Evolutionary conservation across 2,888 invertebrate species (phyloP).

Genomic region (Drosophila merina): DNA sequence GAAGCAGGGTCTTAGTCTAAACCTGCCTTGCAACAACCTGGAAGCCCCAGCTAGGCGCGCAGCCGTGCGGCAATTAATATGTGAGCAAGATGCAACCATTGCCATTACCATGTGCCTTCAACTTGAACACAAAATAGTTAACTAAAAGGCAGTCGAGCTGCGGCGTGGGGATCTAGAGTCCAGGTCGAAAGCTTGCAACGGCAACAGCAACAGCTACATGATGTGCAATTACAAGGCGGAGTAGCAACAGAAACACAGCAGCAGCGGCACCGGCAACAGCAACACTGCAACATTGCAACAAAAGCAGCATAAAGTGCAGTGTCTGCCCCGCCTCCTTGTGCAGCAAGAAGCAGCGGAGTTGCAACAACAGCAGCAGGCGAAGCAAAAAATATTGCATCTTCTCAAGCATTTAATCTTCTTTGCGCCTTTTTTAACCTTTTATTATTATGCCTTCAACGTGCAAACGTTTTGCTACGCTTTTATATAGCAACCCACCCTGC

Average conservation of each 20-base stretch:
- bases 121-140: constrained; percentile 80
- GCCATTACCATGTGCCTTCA: constrained; percentile 79
- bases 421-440: constrained; percentile 81
- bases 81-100: constrained; percentile 79
- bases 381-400: constrained; percentile 77
- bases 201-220: constrained; percentile 61
- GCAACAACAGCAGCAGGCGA: constrained; percentile 36
- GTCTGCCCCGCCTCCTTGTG: constrained; percentile 67
- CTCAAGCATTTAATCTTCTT: constrained; percentile 81
- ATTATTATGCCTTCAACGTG: constrained; percentile 80
- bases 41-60: constrained; percentile 77
- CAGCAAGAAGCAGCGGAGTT: constrained; percentile 27
- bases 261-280: constrained; percentile 23
- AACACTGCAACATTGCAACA: constrained; percentile 51
- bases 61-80: constrained; percentile 80
- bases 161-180: constrained; percentile 22
- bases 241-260: constrained; percentile 36
- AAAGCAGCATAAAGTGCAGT: constrained; percentile 76
- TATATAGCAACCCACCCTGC: constrained; percentile 40
- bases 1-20: constrained; percentile 18
- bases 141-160: constrained; percentile 68
- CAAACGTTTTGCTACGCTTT: constrained; percentile 80
- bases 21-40: constrained; percentile 13
- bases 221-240: constrained; percentile 57
- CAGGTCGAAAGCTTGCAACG: constrained; percentile 54